Evolutionary conservation across 2,113 vertebrate species (phyloP).

Genomic region (Benitochromis conjunctus): DNA sequence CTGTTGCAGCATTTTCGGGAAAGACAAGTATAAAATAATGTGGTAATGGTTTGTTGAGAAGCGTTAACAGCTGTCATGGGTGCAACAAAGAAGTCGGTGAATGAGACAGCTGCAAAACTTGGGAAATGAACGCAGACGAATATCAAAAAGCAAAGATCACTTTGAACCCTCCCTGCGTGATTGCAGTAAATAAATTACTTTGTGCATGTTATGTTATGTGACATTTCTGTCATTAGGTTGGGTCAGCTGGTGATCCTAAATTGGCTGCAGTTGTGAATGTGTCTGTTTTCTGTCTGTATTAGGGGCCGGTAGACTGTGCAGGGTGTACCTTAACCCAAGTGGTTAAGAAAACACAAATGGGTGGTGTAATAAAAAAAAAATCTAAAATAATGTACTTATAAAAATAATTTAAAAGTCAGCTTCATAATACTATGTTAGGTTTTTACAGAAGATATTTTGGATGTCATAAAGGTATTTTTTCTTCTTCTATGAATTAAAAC

Average conservation of each 20-base stretch:
- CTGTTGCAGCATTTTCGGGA: not conserved
- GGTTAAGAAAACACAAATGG: not conserved
- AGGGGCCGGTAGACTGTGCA: not conserved
- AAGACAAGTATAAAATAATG: not conserved
- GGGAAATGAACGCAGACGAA: rapidly evolving
- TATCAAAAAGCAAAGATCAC: not conserved
- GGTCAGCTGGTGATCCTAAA: not conserved
- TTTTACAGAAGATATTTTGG: not conserved
- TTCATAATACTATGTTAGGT: not conserved
- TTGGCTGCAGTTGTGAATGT: not conserved
- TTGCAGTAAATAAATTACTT: not conserved
- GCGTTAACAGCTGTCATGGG: not conserved
- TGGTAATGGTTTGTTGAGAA: not conserved
- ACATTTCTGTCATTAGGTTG: not conserved
- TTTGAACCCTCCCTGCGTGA: not conserved
- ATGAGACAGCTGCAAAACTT: not conserved
- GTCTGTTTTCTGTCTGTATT: not conserved
- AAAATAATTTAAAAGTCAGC: not conserved
- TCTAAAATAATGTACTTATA: not conserved
- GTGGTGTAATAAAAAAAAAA: not conserved
- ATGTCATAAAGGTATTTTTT: not conserved
- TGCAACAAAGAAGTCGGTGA: not conserved
- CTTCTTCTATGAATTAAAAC: not conserved
- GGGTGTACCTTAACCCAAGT: not conserved
- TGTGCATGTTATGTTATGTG: not conserved